Conservation (phyloP, 2,113 vertebrate genomes). For the Oreotrochilus melanogaster region DNA sequence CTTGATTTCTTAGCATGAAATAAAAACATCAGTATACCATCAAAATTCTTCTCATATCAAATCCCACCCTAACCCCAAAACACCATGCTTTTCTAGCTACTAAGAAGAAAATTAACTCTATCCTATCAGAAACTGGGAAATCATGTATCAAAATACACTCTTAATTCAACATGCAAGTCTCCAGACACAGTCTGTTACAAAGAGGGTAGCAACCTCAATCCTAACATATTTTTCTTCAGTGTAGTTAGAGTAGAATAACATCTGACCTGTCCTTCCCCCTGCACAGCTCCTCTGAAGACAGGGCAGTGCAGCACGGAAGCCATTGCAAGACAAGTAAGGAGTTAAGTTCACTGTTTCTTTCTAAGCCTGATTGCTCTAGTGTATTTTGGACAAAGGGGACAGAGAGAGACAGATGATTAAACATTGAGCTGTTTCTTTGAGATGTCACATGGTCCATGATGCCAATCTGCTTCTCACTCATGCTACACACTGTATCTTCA, state of each 20-base stretch:
- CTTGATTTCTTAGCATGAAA: no score
- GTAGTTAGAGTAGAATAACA: not conserved
- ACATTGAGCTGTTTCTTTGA: not conserved
- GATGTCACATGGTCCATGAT: not conserved
- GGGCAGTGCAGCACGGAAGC: not conserved
- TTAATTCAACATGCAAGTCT: not conserved
- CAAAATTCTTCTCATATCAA: no score
- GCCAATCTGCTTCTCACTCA: not conserved
- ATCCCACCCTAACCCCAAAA: no score
- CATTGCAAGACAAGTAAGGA: not conserved
- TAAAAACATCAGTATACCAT: no score
- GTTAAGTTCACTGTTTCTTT: not conserved
- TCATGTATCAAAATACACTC: not conserved
- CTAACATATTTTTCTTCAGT: not conserved
- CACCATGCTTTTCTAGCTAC: no score
- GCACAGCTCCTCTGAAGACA: not conserved
- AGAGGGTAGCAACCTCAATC: fast-evolving
- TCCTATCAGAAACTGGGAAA: no score
- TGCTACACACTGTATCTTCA: not conserved
- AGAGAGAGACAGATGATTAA: not conserved
- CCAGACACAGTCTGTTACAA: not conserved
- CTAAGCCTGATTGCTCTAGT: not conserved
- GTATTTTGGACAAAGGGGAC: not conserved
- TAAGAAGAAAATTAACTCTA: no score
- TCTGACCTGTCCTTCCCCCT: not conserved